Percentiles rank a stretch among this genome's conserved stretches.
phyloP scores from a whole-genome alignment of 2,888 invertebrate genomes.

The Mesodorylaimus sp. region DNA sequence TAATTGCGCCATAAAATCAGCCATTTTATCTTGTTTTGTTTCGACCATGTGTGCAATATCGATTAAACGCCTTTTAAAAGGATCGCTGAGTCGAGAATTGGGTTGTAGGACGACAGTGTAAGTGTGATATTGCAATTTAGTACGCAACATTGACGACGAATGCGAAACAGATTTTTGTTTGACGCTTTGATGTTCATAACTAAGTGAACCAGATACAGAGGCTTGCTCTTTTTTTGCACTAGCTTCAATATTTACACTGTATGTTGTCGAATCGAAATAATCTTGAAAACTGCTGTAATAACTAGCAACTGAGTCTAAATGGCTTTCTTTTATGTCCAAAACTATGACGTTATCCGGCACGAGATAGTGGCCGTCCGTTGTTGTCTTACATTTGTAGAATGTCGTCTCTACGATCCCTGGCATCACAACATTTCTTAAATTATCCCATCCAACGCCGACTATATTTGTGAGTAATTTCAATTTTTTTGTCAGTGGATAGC shows the following conservation, averaged over 20 bases:
- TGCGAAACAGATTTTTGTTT: no score
- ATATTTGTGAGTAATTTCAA: no score
- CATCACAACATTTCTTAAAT: conserved; percentile 1
- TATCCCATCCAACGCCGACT: conserved; percentile 7
- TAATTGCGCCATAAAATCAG: neutral
- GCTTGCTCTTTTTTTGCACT: neutral
- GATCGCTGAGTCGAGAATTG: no score
- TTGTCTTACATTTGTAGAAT: neutral
- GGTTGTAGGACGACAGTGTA: no score
- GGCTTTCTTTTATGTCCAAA: neutral
- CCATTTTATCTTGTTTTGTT: neutral
- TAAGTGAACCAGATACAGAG: no score
- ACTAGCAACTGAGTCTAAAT: neutral
- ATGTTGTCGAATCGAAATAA: neutral
- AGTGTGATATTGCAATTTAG: no score
- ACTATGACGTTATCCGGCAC: neutral
- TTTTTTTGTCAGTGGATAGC: no score
- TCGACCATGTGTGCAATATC: neutral
- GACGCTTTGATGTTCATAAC: no score
- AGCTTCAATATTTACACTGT: neutral
- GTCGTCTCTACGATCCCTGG: neutral
- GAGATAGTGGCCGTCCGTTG: neutral
- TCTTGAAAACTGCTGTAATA: neutral
- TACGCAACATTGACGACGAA: no score
- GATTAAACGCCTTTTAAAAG: conserved; percentile 1